phyloP scores from a whole-genome alignment of 2,888 invertebrate genomes.

The Cybosia mesomella region DNA sequence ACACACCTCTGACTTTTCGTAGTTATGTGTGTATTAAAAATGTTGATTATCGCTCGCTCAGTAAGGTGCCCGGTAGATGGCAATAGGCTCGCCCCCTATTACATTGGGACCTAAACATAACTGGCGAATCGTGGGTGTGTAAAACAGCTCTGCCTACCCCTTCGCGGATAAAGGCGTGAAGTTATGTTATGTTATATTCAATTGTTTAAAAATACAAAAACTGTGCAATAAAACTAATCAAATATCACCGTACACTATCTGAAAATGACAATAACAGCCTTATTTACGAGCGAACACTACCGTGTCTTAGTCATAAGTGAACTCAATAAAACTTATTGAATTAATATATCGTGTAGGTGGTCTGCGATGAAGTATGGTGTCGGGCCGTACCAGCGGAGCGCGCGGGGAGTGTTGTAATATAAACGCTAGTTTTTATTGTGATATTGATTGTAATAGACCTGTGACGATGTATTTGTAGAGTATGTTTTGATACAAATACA shows the following conservation, averaged over 20 bases:
- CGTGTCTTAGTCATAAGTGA: conserved; percentile 34
- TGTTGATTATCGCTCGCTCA: too few species aligned
- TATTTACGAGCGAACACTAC: conserved; percentile 41
- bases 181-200: too few species aligned
- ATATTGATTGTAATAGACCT: conserved; percentile 47
- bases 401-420: conserved; percentile 30
- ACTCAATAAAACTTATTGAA: conserved; percentile 45
- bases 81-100: too few species aligned
- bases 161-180: too few species aligned
- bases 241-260: not conserved
- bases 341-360: conserved; percentile 38
- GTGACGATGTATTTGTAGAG: conserved; percentile 9
- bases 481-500: not conserved
- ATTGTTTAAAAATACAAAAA: not conserved
- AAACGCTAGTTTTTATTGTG: conserved; percentile 41
- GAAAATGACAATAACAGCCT: conserved; percentile 8
- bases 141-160: too few species aligned
- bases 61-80: too few species aligned
- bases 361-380: conserved; percentile 66
- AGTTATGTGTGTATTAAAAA: too few species aligned
- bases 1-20: too few species aligned
- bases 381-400: conserved; percentile 58
- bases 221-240: not conserved
- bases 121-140: too few species aligned
- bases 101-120: too few species aligned